phyloP scores from a whole-genome alignment of 2,888 invertebrate genomes.

The Graphium colonna region DNA sequence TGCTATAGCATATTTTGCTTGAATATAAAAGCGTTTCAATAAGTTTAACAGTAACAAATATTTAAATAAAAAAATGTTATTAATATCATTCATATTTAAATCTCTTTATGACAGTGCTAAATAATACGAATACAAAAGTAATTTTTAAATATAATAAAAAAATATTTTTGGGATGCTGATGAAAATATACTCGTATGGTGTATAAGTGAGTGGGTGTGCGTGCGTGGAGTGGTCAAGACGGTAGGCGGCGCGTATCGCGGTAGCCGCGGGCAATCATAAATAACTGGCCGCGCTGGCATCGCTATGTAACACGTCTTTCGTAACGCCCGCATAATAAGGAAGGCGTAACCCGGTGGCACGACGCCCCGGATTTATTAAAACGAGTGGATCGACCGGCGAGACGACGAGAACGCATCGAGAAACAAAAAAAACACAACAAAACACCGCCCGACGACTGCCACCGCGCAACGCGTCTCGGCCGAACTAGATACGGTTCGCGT shows the following conservation, averaged over 20 bases:
- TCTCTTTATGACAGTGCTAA: too few species aligned
- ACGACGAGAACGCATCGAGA: neutral
- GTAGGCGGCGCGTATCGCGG: constrained; percentile 67
- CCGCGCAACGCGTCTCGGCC: constrained; percentile 77
- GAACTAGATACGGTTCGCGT: constrained; percentile 74
- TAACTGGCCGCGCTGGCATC: constrained; percentile 58
- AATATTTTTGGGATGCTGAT: too few species aligned
- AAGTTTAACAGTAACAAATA: too few species aligned
- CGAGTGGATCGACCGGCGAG: too few species aligned
- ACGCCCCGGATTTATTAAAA: constrained; percentile 77
- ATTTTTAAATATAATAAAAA: too few species aligned
- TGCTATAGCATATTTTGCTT: too few species aligned
- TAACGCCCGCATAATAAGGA: constrained; percentile 67
- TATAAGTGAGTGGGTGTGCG: too few species aligned
- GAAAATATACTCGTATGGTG: neutral
- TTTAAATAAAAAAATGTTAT: too few species aligned
- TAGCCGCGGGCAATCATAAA: constrained; percentile 67
- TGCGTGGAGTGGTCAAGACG: constrained; percentile 14
- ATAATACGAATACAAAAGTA: too few species aligned
- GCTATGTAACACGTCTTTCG: constrained; percentile 74
- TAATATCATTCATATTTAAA: too few species aligned
- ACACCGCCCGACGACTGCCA: constrained; percentile 54
- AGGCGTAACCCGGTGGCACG: constrained; percentile 79
- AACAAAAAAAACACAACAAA: too few species aligned
- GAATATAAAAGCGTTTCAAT: too few species aligned